Base-by-base conservation (phyloP, 2,797 vertebrate species). In the Chelmon rostratus region DNA sequence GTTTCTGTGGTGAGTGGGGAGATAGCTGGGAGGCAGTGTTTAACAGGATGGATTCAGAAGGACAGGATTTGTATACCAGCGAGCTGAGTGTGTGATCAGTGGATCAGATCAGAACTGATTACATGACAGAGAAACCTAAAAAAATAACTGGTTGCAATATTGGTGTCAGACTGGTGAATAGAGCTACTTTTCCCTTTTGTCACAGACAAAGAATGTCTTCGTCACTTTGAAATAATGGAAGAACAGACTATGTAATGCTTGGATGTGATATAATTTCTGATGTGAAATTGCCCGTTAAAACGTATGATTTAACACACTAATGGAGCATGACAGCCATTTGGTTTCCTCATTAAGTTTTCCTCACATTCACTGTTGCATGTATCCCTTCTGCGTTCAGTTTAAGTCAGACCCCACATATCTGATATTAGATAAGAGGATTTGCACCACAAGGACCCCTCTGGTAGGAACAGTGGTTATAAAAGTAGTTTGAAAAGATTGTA, bases 281-380 rank as follows among this genome's bases (percentile, higher is more conserved):
- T 76, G 40, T 83, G 88, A 68, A 85, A 71, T 62, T 52, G 50
- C 49, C 68, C 40, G 63, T 85, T 78, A 85, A 85, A 86, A 82
- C 63, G 73, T 23, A 73, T 53, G 42, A 76, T 72, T 88, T 66
- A 83, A 77, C 61, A 66, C 0, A 0, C 56, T 79, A 88, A 81
- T 23, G 58, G 77, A 68, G 86, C 67, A 64, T 76, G 11, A 46
- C 7, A 50, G 59, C 35, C 79, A 75, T 87, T 90, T 79, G 76
- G 68, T 88, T 78, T 81, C 50, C 44, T 77, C 78, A 75, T 88
- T 73, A 78, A 15, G 25, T 56, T 76, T 68, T 21, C 37, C 64
- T 50, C 62, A 69, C 44, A 47, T 65, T 71, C 61, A 69, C 19
- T 49, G 54, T 33, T 69, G 74, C 40, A 42, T 4, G 9, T 42